A percentile compares a stretch with the other conserved stretches of the same genome.
Evolutionary conservation across 1,140 invertebrate species (phyloP).

Genomic region (Zaprionus kolodkinae): DNA sequence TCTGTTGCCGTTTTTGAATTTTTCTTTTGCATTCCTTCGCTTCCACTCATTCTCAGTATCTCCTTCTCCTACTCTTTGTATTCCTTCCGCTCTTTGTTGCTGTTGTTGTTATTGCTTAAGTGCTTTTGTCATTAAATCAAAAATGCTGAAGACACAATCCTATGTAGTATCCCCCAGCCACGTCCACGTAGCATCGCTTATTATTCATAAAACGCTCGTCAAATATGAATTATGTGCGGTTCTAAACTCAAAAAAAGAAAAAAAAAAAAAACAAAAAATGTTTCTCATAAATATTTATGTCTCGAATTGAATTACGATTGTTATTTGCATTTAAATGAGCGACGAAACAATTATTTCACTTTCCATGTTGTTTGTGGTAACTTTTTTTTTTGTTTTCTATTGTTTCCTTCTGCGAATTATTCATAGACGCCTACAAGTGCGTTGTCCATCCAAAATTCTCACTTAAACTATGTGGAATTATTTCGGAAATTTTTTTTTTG

Average conservation of each 20-base stretch:
- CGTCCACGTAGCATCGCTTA: constrained; percentile 19
- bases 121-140: constrained; percentile 36
- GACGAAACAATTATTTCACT: constrained; percentile 3
- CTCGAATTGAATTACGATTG: constrained; percentile 34
- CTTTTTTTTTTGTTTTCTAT: background rate
- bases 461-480: background rate
- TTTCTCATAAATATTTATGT: constrained; percentile 58
- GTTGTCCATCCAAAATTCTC: background rate
- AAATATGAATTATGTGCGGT: constrained; percentile 36
- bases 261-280: background rate
- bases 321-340: constrained; percentile 41
- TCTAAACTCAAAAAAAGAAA: background rate
- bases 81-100: constrained; percentile 4
- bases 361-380: background rate
- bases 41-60: constrained; percentile 21
- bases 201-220: constrained; percentile 50
- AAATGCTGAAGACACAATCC: constrained; percentile 4
- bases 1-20: constrained; percentile 41
- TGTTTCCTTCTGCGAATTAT: constrained; percentile 4
- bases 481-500: background rate
- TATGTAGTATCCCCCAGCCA: background rate
- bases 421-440: background rate
- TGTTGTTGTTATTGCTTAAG: constrained; percentile 31
- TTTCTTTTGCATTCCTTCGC: constrained; percentile 28
- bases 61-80: background rate